Percentiles rank a stretch among this genome's conserved stretches.
These are phyloP conservation scores for Trachelus iudaicus DNA, from an alignment of 2,888 invertebrate genomes.

Conservation along the genomic window DNA sequence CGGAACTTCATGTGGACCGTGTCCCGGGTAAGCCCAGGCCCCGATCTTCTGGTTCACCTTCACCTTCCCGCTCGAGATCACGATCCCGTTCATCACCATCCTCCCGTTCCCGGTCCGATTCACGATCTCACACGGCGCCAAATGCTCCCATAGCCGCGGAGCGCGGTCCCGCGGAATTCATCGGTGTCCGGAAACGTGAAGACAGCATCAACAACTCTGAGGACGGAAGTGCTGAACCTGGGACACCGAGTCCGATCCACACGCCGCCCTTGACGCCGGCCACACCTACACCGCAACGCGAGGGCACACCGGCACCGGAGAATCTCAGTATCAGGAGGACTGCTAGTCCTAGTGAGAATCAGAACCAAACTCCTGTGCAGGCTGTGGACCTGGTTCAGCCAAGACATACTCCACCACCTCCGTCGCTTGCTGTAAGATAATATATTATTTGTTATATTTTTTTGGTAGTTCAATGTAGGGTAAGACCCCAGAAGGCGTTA, in stretches of 20 bases:
- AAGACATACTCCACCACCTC: slow-evolving; percentile 55
- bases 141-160: slow-evolving; percentile 18
- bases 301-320: slow-evolving; percentile 75
- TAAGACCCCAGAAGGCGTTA: background rate
- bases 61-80: slow-evolving; percentile 35
- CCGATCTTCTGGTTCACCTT: slow-evolving; percentile 22
- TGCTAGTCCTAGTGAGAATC: slow-evolving; percentile 46
- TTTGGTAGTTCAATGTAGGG: background rate
- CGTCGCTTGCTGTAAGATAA: slow-evolving; percentile 51
- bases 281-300: slow-evolving; percentile 51
- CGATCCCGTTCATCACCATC: slow-evolving; percentile 28
- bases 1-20: slow-evolving; percentile 48
- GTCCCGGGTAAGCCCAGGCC: slow-evolving; percentile 33
- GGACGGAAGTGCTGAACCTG: slow-evolving; percentile 57
- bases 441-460: background rate
- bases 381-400: slow-evolving; percentile 57
- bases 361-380: slow-evolving; percentile 47
- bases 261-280: slow-evolving; percentile 58
- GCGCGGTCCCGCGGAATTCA: slow-evolving; percentile 36
- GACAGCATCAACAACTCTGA: slow-evolving; percentile 58
- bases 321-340: slow-evolving; percentile 83
- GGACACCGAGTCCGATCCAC: slow-evolving; percentile 56
- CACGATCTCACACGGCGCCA: slow-evolving; percentile 22
- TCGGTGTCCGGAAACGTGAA: slow-evolving; percentile 42
- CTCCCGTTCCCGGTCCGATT: slow-evolving; percentile 29